Percentiles rank a stretch among this genome's conserved stretches.
phyloP scores from a whole-genome alignment of 2,888 invertebrate genomes.

The Villa cingulata region DNA sequence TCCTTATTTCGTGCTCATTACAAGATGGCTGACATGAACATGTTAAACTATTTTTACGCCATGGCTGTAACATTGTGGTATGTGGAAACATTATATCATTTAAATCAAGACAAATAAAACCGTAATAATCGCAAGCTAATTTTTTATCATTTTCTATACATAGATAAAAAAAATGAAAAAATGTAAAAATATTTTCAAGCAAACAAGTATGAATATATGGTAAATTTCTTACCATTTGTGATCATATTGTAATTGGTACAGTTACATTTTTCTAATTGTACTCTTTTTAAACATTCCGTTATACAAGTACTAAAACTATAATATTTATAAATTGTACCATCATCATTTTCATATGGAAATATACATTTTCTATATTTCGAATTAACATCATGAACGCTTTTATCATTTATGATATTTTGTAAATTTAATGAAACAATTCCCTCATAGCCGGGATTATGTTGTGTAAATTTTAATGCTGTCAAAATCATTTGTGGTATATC shows the following conservation, averaged over 20 bases:
- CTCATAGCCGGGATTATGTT: slow-evolving; percentile 7
- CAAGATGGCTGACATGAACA: slow-evolving; percentile 59
- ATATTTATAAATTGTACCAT: slow-evolving; percentile 42
- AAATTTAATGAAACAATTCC: slow-evolving; percentile 30
- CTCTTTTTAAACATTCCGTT: slow-evolving; percentile 49
- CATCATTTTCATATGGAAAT: slow-evolving; percentile 48
- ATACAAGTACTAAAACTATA: slow-evolving; percentile 63
- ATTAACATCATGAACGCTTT: slow-evolving; percentile 43
- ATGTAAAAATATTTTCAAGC: not conserved
- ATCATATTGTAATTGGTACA: slow-evolving; percentile 55
- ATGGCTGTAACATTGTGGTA: slow-evolving; percentile 42
- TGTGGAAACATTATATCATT: slow-evolving; percentile 35
- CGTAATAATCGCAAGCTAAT: slow-evolving; percentile 43
- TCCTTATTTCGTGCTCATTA: slow-evolving; percentile 49
- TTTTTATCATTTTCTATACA: slow-evolving; percentile 16
- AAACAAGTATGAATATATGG: not conserved
- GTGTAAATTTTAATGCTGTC: slow-evolving; percentile 9
- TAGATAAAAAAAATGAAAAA: not conserved
- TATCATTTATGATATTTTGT: slow-evolving; percentile 51
- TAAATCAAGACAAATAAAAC: slow-evolving; percentile 47
- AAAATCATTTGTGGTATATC: slow-evolving; percentile 27
- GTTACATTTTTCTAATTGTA: slow-evolving; percentile 45
- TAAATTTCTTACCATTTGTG: slow-evolving; percentile 36
- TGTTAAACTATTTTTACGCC: slow-evolving; percentile 42
- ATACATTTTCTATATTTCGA: slow-evolving; percentile 51